A percentile compares a stretch with the other conserved stretches of the same genome.
phyloP scores from a whole-genome alignment of 1,140 invertebrate species.

The Anastrepha obliqua region DNA sequence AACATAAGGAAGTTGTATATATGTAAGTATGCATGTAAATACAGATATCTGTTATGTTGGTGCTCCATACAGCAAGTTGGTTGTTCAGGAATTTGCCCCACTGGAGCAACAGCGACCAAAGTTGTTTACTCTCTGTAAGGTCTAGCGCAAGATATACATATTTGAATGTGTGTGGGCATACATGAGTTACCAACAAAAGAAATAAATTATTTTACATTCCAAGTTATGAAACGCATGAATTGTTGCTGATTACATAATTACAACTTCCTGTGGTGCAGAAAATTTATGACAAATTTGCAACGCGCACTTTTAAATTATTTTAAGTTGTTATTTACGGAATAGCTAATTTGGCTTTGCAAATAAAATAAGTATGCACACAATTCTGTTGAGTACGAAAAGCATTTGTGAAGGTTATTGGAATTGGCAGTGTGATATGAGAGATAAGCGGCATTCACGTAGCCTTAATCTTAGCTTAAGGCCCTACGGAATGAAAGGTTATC shows the following conservation, averaged over 20 bases:
- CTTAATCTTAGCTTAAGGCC: background rate
- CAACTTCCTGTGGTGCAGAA: constrained; percentile 5
- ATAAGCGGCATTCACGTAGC: background rate
- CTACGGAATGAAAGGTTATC: constrained; percentile 17
- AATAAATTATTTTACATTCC: background rate
- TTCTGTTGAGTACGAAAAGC: background rate
- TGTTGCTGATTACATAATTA: constrained; percentile 43
- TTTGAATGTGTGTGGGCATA: background rate
- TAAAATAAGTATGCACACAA: background rate
- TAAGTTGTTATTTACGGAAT: background rate
- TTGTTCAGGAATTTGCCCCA: background rate
- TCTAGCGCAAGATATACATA: background rate
- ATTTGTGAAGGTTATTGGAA: background rate
- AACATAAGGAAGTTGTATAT: background rate
- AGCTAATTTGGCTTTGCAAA: background rate
- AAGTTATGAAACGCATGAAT: background rate
- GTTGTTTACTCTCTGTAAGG: background rate
- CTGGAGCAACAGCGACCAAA: background rate
- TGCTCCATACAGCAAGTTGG: too few relatives aligned
- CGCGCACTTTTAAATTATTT: background rate
- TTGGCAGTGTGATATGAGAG: background rate
- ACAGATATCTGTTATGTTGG: background rate
- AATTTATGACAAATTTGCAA: constrained; percentile 42
- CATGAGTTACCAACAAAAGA: background rate
- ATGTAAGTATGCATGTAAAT: background rate